Conservation (phyloP, 2,113 vertebrate species). For the Crotalus horridus region DNA sequence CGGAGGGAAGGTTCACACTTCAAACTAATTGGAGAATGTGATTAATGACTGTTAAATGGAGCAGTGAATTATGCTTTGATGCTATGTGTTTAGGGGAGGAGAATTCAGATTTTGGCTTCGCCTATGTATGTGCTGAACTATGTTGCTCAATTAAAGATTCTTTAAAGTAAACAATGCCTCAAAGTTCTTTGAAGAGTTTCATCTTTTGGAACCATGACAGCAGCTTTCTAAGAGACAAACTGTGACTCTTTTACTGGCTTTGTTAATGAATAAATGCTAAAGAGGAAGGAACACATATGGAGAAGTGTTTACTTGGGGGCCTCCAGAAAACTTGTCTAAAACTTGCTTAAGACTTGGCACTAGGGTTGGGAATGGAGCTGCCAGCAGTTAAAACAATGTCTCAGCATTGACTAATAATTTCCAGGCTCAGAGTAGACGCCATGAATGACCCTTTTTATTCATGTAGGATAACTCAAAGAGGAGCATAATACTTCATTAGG, state of each 20-base stretch:
- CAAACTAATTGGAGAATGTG: too few species aligned
- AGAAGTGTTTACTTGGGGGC: not conserved
- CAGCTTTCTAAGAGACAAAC: not conserved
- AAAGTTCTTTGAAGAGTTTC: too few species aligned
- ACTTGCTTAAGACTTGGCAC: constrained; percentile 45
- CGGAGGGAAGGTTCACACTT: too few species aligned
- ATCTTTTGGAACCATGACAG: too few species aligned
- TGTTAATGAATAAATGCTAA: not conserved
- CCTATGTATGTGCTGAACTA: too few species aligned
- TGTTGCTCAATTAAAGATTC: too few species aligned
- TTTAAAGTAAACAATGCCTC: too few species aligned
- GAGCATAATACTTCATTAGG: constrained; percentile 77
- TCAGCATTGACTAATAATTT: constrained; percentile 71
- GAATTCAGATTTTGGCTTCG: too few species aligned
- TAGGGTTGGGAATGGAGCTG: constrained; percentile 60
- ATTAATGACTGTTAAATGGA: too few species aligned
- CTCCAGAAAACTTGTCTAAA: not conserved
- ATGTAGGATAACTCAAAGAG: constrained; percentile 75
- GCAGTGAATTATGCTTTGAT: too few species aligned
- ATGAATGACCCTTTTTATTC: constrained; percentile 83
- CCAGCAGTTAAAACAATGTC: constrained; percentile 58
- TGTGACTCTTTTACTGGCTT: not conserved
- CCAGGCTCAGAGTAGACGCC: constrained; percentile 68
- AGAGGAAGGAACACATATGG: not conserved
- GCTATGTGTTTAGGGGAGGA: too few species aligned